Conservation (phyloP, 2,113 vertebrate genomes). For the Cyanoderma ruficeps region DNA sequence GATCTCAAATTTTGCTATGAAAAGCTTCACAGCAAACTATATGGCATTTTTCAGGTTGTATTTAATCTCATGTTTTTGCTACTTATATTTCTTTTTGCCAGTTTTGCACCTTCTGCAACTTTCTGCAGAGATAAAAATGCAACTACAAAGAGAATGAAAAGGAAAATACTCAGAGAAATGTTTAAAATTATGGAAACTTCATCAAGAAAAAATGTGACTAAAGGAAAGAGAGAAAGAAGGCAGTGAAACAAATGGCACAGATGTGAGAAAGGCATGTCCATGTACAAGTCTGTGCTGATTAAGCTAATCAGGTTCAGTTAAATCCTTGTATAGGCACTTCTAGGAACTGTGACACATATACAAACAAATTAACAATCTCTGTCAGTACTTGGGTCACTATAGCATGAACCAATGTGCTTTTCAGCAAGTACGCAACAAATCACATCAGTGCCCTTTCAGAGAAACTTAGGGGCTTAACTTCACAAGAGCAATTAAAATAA, state of each 20-base stretch:
- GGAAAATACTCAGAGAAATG: neutral
- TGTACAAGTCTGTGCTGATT: neutral
- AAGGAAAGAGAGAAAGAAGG: neutral
- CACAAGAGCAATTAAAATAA: constrained; percentile 41
- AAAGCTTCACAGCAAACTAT: neutral
- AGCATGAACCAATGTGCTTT: neutral
- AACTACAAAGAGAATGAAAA: neutral
- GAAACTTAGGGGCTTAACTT: constrained; percentile 17
- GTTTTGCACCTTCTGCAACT: neutral
- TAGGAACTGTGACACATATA: neutral
- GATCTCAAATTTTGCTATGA: neutral
- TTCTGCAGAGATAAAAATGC: neutral
- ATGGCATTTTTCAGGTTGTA: neutral
- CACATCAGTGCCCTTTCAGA: neutral
- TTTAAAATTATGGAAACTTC: neutral
- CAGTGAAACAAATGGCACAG: neutral
- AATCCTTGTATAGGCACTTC: neutral
- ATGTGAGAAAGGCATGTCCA: neutral
- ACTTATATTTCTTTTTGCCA: neutral
- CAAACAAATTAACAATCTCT: neutral
- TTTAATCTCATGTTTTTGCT: neutral
- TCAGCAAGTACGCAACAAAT: neutral
- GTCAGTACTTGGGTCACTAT: neutral
- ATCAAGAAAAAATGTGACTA: neutral
- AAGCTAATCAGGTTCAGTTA: constrained; percentile 11